Evolutionary conservation across 2,113 vertebrate genomes (phyloP).

Genomic region (Bujurquina vittata): DNA sequence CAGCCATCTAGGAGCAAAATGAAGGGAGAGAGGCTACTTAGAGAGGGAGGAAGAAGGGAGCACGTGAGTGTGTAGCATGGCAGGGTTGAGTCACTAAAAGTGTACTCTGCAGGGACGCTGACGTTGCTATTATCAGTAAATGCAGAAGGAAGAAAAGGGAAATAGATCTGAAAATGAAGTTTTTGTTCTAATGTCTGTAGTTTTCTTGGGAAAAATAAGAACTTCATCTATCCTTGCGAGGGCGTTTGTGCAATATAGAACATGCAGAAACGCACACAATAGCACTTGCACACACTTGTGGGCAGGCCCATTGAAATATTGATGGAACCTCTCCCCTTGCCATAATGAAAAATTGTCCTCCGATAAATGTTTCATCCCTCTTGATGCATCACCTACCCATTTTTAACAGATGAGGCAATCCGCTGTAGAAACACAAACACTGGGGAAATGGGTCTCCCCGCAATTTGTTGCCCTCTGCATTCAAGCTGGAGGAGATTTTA

Average conservation of each 20-base stretch:
- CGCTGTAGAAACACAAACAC: slow-evolving; percentile 65
- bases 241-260: background rate
- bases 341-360: slow-evolving; percentile 81
- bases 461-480: slow-evolving; percentile 44
- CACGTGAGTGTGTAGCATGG: slow-evolving; percentile 25
- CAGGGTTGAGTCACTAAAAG: background rate
- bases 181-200: accelerated
- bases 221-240: slow-evolving; percentile 1
- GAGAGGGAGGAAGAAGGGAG: background rate
- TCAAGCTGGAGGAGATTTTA: slow-evolving; percentile 4
- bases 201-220: background rate
- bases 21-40: slow-evolving; percentile 21
- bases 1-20: slow-evolving; percentile 68
- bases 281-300: slow-evolving; percentile 20
- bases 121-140: background rate
- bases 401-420: slow-evolving; percentile 75
- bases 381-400: slow-evolving; percentile 76
- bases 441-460: slow-evolving; percentile 6
- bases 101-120: background rate
- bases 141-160: background rate
- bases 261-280: slow-evolving; percentile 3
- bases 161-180: background rate
- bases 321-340: slow-evolving; percentile 82
- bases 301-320: slow-evolving; percentile 84
- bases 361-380: slow-evolving; percentile 87